Evolutionary conservation across 2,113 vertebrate genomes (phyloP).

Genomic region (Marmota flaviventris): DNA sequence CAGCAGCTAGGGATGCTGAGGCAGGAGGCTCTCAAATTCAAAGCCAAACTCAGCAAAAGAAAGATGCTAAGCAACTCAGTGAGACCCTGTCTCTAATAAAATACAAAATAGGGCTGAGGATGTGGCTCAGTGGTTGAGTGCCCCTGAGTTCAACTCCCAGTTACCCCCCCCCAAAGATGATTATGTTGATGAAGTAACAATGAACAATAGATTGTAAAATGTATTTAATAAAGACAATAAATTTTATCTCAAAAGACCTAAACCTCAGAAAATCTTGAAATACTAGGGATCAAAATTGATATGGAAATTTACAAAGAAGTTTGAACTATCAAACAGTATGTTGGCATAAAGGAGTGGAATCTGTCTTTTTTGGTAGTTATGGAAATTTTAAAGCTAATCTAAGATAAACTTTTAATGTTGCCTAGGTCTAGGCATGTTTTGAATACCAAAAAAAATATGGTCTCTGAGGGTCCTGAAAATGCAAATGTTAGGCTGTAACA

Average conservation of each 20-base stretch:
- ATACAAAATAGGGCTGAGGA: too few relatives aligned
- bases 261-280: conserved; percentile 38
- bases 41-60: too few relatives aligned
- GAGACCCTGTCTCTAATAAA: too few relatives aligned
- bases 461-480: background rate
- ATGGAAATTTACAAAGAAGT: background rate
- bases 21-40: too few relatives aligned
- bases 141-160: too few relatives aligned
- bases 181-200: conserved; percentile 8
- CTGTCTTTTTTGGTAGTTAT: background rate
- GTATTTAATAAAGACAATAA: conserved; percentile 27
- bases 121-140: too few relatives aligned
- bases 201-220: background rate
- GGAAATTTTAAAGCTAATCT: background rate
- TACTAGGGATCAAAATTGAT: background rate
- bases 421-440: background rate
- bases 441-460: background rate
- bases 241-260: background rate
- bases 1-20: too few relatives aligned
- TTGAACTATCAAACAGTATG: background rate
- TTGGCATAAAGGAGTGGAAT: background rate
- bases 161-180: background rate
- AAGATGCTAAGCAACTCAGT: too few relatives aligned
- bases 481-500: background rate
- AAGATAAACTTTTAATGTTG: background rate